Percentiles rank a stretch among this genome's conserved stretches.
These are phyloP conservation scores for Machimus atricapillus DNA, from an alignment of 2,888 invertebrate species.

Conservation along the genomic window DNA sequence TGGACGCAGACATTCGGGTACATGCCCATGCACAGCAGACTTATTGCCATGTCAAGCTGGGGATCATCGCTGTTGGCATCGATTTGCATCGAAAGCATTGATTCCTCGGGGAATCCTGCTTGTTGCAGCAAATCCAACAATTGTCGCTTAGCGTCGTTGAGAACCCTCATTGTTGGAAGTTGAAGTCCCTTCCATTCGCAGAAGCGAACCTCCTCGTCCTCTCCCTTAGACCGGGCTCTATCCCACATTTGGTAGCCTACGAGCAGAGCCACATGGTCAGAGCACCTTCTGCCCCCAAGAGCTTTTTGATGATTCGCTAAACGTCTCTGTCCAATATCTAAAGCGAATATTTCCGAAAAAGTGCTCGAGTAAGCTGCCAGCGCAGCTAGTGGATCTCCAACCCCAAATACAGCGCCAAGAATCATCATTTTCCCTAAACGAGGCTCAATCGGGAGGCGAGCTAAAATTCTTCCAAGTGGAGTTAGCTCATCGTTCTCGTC, in stretches of 20 bases:
- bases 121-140: conserved; percentile 71
- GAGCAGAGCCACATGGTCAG: conserved; percentile 95
- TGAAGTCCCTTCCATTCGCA: conserved; percentile 93
- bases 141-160: conserved; percentile 87
- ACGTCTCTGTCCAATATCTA: conserved; percentile 77
- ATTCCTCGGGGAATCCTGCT: conserved; percentile 91
- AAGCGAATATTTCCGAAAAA: conserved; percentile 91
- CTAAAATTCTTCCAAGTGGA: conserved; percentile 90
- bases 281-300: conserved; percentile 84
- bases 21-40: conserved; percentile 86
- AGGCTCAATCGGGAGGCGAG: conserved; percentile 95
- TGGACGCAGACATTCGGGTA: conserved; percentile 97
- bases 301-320: conserved; percentile 85
- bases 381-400: conserved; percentile 89
- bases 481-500: conserved; percentile 88
- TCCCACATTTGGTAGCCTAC: conserved; percentile 90
- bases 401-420: conserved; percentile 87
- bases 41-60: conserved; percentile 81
- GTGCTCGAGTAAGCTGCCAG: conserved; percentile 96
- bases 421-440: conserved; percentile 97
- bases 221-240: conserved; percentile 71
- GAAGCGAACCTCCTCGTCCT: conserved; percentile 80
- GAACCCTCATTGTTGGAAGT: conserved; percentile 86
- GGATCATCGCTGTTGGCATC: conserved; percentile 80
- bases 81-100: conserved; percentile 76